These are phyloP conservation scores for Lates japonicus DNA, from an alignment of 2,797 vertebrate species.

Conservation along the genomic window DNA sequence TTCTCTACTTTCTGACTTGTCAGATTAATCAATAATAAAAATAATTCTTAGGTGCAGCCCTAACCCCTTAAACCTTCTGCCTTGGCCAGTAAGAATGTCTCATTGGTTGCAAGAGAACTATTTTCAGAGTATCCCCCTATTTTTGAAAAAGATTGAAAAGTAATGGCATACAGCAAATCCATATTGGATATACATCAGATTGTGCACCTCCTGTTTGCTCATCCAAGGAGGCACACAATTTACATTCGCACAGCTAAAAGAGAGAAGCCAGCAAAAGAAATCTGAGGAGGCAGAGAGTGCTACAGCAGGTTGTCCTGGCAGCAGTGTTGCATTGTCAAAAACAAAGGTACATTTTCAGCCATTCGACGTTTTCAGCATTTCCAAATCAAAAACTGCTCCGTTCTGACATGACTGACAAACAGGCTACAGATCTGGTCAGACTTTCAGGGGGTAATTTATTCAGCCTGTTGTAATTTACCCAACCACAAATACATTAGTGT, in stretches of 20 bases:
- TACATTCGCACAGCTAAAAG: neutral
- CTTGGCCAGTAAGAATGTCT: neutral
- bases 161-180: neutral
- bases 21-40: neutral
- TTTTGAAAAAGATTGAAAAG: neutral
- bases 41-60: too few relatives aligned
- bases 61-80: neutral
- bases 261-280: neutral
- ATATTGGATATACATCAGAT: neutral
- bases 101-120: neutral
- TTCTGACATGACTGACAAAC: neutral
- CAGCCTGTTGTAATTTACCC: slow-evolving; percentile 4
- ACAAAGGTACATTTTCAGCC: neutral
- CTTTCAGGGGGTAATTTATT: neutral
- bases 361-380: neutral
- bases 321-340: neutral
- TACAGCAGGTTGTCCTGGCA: too few relatives aligned
- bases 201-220: neutral
- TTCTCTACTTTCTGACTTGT: neutral
- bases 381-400: neutral
- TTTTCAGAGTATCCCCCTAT: neutral
- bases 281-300: too few relatives aligned
- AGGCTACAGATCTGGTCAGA: neutral
- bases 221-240: neutral
- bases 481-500: neutral